Conservation (phyloP, 2,888 invertebrate genomes). For the Ophioninae sp. region DNA sequence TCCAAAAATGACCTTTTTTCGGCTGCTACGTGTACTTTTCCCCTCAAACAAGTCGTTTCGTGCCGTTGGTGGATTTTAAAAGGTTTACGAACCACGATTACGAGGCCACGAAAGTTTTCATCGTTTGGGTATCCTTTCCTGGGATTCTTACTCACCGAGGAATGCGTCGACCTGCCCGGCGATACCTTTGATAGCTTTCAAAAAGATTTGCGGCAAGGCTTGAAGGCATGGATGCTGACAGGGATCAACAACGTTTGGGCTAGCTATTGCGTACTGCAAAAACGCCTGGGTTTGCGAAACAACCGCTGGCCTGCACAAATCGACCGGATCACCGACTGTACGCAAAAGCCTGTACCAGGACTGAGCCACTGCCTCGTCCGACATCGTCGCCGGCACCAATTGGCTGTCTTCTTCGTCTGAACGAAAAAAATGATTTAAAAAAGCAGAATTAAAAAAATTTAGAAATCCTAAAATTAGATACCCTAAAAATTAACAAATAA, state of each 20-base stretch:
- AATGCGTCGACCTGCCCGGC: constrained; percentile 97
- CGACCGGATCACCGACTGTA: constrained; percentile 96
- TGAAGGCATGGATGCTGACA: constrained; percentile 94
- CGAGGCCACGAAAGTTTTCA: not conserved
- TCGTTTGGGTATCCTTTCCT: not conserved
- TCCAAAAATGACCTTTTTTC: too few relatives aligned
- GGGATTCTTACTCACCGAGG: constrained; percentile 86
- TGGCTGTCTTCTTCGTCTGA: constrained; percentile 92
- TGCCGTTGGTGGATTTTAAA: not conserved
- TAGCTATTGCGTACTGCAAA: constrained; percentile 89
- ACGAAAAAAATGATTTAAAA: not conserved
- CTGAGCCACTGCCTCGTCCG: constrained; percentile 94
- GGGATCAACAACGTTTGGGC: constrained; percentile 91
- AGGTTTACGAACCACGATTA: not conserved
- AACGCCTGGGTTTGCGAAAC: constrained; percentile 88
- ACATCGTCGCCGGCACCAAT: constrained; percentile 92
- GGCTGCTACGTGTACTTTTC: not conserved
- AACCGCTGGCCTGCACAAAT: constrained; percentile 92
- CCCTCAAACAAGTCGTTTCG: not conserved
- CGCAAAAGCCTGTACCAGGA: constrained; percentile 98
- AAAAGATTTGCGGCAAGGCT: constrained; percentile 93
- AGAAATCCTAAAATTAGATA: too few relatives aligned
- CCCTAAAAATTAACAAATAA: too few relatives aligned
- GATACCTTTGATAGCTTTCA: constrained; percentile 95
- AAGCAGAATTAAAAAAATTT: too few relatives aligned